Conservation (phyloP, 2,797 vertebrate species). For the Pseudochirops corinnae region DNA sequence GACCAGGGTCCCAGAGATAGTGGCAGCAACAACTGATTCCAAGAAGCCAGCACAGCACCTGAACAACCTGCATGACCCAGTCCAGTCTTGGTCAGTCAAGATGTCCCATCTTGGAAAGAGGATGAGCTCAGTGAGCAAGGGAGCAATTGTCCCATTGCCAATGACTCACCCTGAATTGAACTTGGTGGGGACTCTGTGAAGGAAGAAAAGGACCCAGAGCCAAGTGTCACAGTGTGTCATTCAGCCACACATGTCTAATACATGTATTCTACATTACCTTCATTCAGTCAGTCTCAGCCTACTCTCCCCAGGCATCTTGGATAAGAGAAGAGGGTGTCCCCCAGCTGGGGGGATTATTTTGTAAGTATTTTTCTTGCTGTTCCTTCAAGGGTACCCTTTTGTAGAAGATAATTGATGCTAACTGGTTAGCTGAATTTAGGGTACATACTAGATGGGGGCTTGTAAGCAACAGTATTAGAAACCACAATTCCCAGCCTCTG, state of each 20-base stretch:
- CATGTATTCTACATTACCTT: neutral
- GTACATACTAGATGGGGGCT: neutral
- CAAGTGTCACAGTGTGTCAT: neutral
- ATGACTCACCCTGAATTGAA: neutral
- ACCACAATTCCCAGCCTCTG: neutral
- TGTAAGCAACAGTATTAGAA: neutral
- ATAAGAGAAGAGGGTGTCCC: neutral
- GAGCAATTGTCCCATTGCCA: neutral
- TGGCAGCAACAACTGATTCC: neutral
- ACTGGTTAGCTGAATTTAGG: neutral
- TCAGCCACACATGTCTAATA: neutral
- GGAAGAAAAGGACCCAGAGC: neutral
- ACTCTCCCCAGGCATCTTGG: neutral
- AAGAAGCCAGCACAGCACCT: neutral
- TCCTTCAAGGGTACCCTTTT: neutral
- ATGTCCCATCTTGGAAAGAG: neutral
- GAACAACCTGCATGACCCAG: neutral
- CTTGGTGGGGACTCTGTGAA: neutral
- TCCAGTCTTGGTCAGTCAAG: neutral
- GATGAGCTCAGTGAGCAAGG: neutral
- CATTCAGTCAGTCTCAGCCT: neutral
- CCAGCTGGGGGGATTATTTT: neutral
- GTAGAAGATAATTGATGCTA: neutral
- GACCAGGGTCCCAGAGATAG: neutral
- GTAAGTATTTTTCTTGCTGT: neutral